Conservation (phyloP, 2,113 vertebrate species). For the Bufo bufo region DNA sequence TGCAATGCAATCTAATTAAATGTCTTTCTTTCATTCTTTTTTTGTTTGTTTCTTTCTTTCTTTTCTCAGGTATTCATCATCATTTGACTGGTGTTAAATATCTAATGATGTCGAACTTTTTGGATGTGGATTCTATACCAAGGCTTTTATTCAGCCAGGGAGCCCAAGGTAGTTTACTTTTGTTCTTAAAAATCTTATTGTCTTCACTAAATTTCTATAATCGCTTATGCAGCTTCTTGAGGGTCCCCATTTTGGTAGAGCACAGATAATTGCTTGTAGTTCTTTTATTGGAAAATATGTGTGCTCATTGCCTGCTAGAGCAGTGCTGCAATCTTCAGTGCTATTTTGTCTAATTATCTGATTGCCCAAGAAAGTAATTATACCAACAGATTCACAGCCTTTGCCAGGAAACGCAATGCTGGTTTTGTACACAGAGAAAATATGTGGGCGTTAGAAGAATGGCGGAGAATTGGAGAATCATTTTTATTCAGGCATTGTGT, state of each 20-base stretch:
- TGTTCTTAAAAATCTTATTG: not conserved
- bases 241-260: too few species aligned
- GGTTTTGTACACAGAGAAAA: conserved; percentile 45
- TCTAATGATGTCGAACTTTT: conserved; percentile 80
- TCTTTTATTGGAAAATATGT: conserved; percentile 36
- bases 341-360: conserved; percentile 54
- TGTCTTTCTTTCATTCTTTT: not conserved
- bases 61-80: conserved; percentile 67
- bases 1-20: not conserved
- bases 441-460: conserved; percentile 47
- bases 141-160: conserved; percentile 82
- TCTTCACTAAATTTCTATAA: not conserved
- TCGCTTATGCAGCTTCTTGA: not conserved
- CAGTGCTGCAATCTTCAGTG: conserved; percentile 32
- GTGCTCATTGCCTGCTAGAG: conserved; percentile 22
- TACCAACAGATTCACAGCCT: conserved; percentile 51
- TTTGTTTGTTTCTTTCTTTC: conserved; percentile 38
- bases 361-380: conserved; percentile 57
- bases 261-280: not conserved
- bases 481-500: conserved; percentile 25
- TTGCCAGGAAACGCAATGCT: conserved; percentile 45
- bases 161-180: conserved; percentile 74
- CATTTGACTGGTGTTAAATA: conserved; percentile 57
- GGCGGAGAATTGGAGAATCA: not conserved
- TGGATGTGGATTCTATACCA: conserved; percentile 80